A percentile compares a stretch with the other conserved stretches of the same genome.
Evolutionary conservation across 2,797 vertebrate genomes (phyloP).

Genomic region (Pangasius krempfi): DNA sequence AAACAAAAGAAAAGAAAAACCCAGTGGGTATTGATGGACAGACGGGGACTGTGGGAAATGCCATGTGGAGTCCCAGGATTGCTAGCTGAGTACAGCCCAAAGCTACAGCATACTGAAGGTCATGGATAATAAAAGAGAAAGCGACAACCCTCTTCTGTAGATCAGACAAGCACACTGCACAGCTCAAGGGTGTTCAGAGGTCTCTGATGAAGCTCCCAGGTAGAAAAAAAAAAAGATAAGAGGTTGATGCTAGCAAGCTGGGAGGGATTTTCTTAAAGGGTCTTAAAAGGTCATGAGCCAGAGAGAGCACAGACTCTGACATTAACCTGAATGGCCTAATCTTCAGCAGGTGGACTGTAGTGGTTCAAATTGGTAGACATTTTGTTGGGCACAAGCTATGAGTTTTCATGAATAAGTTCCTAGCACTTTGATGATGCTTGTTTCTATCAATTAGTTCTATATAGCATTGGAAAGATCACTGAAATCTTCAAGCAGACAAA

Average conservation of each 20-base stretch:
- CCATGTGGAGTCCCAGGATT: constrained; percentile 42
- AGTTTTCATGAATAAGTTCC: neutral
- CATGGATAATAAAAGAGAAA: constrained; percentile 63
- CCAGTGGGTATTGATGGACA: constrained; percentile 32
- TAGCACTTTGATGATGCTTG: neutral
- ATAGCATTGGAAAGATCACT: neutral
- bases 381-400: neutral
- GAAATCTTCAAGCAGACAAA: neutral
- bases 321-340: constrained; percentile 46
- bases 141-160: constrained; percentile 43
- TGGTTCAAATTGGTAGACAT: neutral
- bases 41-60: constrained; percentile 42
- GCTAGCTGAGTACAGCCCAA: constrained; percentile 54
- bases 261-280: constrained; percentile 56
- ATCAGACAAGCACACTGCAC: constrained; percentile 33
- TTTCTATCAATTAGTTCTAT: neutral
- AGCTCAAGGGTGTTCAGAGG: constrained; percentile 57
- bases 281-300: constrained; percentile 56
- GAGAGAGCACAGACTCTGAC: constrained; percentile 40
- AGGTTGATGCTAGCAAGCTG: constrained; percentile 44
- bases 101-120: constrained; percentile 62
- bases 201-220: constrained; percentile 35
- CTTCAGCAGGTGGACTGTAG: constrained; percentile 26
- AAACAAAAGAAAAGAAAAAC: constrained; percentile 42
- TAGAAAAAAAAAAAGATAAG: constrained; percentile 32